These are phyloP conservation scores for Habroteleia sp. DNA, from an alignment of 2,888 invertebrate genomes.

Conservation along the genomic window DNA sequence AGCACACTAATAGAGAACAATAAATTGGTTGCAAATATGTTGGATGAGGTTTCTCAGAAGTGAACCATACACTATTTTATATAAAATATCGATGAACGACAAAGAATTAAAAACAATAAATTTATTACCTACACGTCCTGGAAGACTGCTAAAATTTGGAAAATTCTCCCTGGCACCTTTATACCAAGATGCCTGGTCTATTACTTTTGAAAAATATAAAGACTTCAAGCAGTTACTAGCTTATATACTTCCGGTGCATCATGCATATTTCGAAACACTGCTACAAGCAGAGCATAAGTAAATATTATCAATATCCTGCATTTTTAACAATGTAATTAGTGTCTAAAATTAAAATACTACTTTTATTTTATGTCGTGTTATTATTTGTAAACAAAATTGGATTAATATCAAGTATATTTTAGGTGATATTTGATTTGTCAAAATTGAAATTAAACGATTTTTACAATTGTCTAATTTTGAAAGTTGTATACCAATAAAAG, in stretches of 20 bases:
- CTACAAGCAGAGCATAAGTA: slow-evolving; percentile 44
- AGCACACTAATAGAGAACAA: slow-evolving; percentile 58
- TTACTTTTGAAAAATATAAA: slow-evolving; percentile 51
- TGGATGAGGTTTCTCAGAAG: slow-evolving; percentile 2
- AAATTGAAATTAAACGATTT: slow-evolving; percentile 1
- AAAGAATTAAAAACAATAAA: slow-evolving; percentile 19
- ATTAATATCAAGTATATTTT: no score
- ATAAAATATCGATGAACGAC: slow-evolving; percentile 13
- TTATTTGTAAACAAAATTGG: slow-evolving; percentile 46
- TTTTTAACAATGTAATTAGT: slow-evolving; percentile 35
- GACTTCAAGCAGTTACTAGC: no score
- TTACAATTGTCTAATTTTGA: no score
- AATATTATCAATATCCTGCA: slow-evolving; percentile 47
- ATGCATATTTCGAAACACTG: slow-evolving; percentile 36
- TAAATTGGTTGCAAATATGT: slow-evolving; percentile 11
- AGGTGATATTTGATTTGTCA: no score
- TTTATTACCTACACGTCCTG: slow-evolving; percentile 40
- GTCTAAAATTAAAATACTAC: slow-evolving; percentile 32
- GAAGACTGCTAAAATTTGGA: slow-evolving; percentile 57
- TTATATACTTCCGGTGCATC: no score
- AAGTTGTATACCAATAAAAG: no score
- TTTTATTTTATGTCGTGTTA: slow-evolving; percentile 39
- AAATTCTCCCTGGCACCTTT: slow-evolving; percentile 43
- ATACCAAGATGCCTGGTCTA: slow-evolving; percentile 39
- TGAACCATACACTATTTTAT: slow-evolving; percentile 4